Evolutionary conservation across 2,797 vertebrate species (phyloP), one percentile per base, ranked within the genome.

Genomic region (Serranus cabrilla): DNA sequence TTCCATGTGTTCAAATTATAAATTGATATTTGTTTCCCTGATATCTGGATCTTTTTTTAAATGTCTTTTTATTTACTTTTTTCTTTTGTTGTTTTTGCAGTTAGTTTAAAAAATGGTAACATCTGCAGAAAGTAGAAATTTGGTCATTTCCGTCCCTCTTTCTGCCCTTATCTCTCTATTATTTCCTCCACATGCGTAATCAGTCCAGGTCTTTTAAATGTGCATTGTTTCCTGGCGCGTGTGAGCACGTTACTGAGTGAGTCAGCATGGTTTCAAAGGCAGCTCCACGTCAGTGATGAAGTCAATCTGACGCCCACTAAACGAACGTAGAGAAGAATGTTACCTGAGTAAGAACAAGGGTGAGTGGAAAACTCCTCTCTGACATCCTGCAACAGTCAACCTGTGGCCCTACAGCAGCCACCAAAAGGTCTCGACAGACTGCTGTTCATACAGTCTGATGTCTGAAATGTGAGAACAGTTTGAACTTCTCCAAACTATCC

Each of bases 341-440:
- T 21, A n/a, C 34, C 12, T 6, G 4, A 23, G 43, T 56, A n/a
- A 57, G 45, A 70, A 10, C 74, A 46, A 67, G 39, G 37, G 39
- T 46, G 71, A 88, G 80, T 87, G 84, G 87, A 87, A 89, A 85
- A 82, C 76, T 90, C 74, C 74, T 79, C 54, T 71, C n/a, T 49
- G 49, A 23, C 52, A 73, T 43, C 25, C 66, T 23, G 49, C 37
- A 45, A 1, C 21, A 10, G 42, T 25, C 25, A 11, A 5, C 42
- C 42, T 58, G 37, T 67, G 43, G 59, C 72, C 27, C 17, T 47
- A 23, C 46, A 18, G 70, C 73, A 80, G 43, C 56, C 6, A 27
- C n/a, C n/a, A n/a, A n/a, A n/a, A n/a, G n/a, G n/a, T n/a, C n/a
- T n/a, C n/a, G 31, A 74, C 52, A 71, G 80, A n/a, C 46, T 5